Conservation (phyloP, 1,140 invertebrate species). For the Glomeris maerens region DNA sequence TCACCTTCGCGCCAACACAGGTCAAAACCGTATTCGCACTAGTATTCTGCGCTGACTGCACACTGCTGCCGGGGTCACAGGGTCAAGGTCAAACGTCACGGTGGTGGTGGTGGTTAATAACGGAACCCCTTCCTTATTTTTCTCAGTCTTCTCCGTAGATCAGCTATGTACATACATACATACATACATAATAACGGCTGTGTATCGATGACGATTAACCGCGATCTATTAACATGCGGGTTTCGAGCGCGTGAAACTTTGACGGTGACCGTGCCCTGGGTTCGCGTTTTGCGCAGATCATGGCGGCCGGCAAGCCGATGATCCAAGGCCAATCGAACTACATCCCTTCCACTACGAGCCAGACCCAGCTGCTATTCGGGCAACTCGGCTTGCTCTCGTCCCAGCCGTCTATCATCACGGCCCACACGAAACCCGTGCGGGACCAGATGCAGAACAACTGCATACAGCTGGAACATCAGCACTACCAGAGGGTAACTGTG, state of each 20-base stretch:
- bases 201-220: conserved; percentile 14
- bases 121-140: too few species aligned
- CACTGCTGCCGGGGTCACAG: too few species aligned
- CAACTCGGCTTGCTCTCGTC: conserved; percentile 57
- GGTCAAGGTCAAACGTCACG: too few species aligned
- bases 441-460: too few species aligned
- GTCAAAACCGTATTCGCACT: too few species aligned
- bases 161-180: neutral
- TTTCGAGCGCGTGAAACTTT: conserved; percentile 51
- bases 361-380: conserved; percentile 57
- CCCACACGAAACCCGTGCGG: conserved; percentile 29
- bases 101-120: too few species aligned
- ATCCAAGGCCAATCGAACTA: conserved; percentile 42
- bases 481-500: too few species aligned
- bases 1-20: too few species aligned
- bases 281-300: conserved; percentile 61
- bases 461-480: too few species aligned
- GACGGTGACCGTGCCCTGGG: conserved; percentile 66
- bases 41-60: too few species aligned
- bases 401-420: conserved; percentile 46
- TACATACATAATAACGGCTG: conserved; percentile 4
- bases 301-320: conserved; percentile 51
- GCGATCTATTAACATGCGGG: conserved; percentile 18
- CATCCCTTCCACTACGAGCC: conserved; percentile 58
- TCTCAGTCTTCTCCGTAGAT: conserved; percentile 1